Percentiles rank a stretch among this genome's conserved stretches.
These are phyloP conservation scores for Dicranocentrus wangi DNA, from an alignment of 2,888 invertebrate species.

Conservation along the genomic window DNA sequence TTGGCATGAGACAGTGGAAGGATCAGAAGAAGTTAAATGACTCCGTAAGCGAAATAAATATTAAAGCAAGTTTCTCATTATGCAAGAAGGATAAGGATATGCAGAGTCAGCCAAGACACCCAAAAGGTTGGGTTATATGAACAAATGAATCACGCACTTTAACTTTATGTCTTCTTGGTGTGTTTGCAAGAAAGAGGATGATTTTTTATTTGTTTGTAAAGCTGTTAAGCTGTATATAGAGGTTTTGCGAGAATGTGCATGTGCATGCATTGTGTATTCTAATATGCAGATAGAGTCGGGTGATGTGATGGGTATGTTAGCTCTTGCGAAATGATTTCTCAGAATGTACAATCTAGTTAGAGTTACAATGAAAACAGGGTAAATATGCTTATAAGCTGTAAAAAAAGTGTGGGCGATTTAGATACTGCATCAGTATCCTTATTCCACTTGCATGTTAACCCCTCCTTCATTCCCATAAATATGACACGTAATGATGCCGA, in stretches of 20 bases:
- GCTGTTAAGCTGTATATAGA: too few species aligned
- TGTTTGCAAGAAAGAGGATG: too few species aligned
- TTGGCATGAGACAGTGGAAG: neutral
- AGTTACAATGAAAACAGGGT: neutral
- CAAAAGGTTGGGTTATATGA: neutral
- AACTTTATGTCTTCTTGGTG: too few species aligned
- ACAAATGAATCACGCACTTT: neutral
- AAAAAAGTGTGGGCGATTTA: conserved; percentile 51
- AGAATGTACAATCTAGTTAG: conserved; percentile 5
- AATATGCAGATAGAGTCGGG: neutral
- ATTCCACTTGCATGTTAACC: conserved; percentile 57
- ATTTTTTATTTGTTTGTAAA: too few species aligned
- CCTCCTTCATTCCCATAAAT: conserved; percentile 61
- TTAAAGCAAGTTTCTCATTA: conserved; percentile 14
- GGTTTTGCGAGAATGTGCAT: neutral
- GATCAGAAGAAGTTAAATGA: conserved; percentile 12
- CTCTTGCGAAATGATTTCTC: conserved; percentile 19
- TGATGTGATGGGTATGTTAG: neutral
- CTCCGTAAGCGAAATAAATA: neutral
- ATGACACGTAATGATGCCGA: conserved; percentile 57
- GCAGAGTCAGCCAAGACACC: neutral
- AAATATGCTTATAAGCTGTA: neutral
- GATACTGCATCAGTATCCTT: conserved; percentile 20
- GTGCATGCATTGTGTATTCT: neutral
- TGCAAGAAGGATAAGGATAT: neutral